Conservation (phyloP, 92 coral and sea anemone genomes). For the Zoanthus sociatus region DNA sequence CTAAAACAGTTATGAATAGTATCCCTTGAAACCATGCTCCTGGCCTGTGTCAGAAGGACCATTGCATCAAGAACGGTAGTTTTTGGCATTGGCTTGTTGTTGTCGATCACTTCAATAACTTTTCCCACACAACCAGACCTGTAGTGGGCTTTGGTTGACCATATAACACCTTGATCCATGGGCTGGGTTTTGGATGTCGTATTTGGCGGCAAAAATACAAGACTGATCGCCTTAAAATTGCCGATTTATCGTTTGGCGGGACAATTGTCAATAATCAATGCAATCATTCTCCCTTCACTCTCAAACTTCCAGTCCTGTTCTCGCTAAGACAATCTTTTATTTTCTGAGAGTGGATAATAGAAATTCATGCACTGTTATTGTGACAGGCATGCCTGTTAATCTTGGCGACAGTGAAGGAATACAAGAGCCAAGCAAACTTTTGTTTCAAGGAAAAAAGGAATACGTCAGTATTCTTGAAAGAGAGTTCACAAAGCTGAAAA, state of each 20-base stretch:
- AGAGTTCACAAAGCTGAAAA: no score
- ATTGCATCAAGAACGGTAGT: slow-evolving; percentile 50
- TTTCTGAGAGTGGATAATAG: no score
- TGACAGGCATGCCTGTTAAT: no score
- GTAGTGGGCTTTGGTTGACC: slow-evolving; percentile 48
- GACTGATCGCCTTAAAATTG: slow-evolving; percentile 16
- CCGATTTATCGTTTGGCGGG: background rate
- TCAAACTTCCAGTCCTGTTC: slow-evolving; percentile 31
- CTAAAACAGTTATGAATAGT: slow-evolving; percentile 54
- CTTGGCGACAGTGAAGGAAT: no score
- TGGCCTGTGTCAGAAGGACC: slow-evolving; percentile 34
- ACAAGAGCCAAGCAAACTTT: no score
- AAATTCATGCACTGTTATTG: no score
- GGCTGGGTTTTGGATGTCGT: slow-evolving; percentile 23
- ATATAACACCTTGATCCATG: background rate
- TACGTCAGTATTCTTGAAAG: no score
- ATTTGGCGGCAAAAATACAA: background rate
- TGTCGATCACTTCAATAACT: slow-evolving; percentile 35
- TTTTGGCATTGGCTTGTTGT: slow-evolving; percentile 39
- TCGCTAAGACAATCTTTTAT: no score
- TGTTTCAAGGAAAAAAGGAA: no score
- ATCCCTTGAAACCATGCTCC: slow-evolving; percentile 45
- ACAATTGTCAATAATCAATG: slow-evolving; percentile 35
- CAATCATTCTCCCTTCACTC: slow-evolving; percentile 13
- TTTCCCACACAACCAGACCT: slow-evolving; percentile 32